Base-by-base conservation (phyloP, 2,888 invertebrate species). In the Alsophila aescularia region DNA sequence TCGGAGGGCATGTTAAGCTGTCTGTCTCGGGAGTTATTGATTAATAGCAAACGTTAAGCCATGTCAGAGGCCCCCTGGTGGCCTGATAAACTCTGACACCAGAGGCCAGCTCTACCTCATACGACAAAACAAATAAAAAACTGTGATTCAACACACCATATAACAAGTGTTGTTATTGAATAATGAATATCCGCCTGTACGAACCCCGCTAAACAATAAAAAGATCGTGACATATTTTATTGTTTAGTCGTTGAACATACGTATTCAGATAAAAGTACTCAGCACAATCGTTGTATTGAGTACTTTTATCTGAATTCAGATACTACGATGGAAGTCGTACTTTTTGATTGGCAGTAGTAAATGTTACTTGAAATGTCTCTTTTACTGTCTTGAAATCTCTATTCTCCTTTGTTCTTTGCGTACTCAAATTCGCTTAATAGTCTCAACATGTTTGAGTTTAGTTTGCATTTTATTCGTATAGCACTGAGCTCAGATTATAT, bases 151-250 rank as follows among this genome's bases (percentile, higher is more conserved):
- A 53, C 24, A 32, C 31, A 47, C 18, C 2, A 18, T 18, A 18
- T 31, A 36, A 48, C 48, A 37, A 31, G 27, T 32, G 45, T 45
- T 45, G 40, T 52, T 47, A 48, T 41, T 42, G 41, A 18, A 36
- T 53, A 48, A 36, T 27, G 53, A 54, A 43, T 54, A 43, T 54
- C 53, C 36, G 21, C 13, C 14, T 29, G n/a, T 36, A 18, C 29
- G 18, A 36, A 21, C 18, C 21, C 44, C 45, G 27, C 29, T 41
- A 14, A 54, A 54, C 48, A 49, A 54, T 54, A 39, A 49, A 49
- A 39, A 54, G 47, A 43, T 54, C 42, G 16, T 32, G 53, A 43
- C 53, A 36, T 43, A 35, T 54, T 54, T 48, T 54, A 54, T 48
- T 48, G 16, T 14, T 29, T 13, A 39, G 21, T 43, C 43, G 37